A percentile compares a stretch with the other conserved stretches of the same genome.
Evolutionary conservation across 2,797 vertebrate species (phyloP).

Genomic region (Malacoctenus gilli): DNA sequence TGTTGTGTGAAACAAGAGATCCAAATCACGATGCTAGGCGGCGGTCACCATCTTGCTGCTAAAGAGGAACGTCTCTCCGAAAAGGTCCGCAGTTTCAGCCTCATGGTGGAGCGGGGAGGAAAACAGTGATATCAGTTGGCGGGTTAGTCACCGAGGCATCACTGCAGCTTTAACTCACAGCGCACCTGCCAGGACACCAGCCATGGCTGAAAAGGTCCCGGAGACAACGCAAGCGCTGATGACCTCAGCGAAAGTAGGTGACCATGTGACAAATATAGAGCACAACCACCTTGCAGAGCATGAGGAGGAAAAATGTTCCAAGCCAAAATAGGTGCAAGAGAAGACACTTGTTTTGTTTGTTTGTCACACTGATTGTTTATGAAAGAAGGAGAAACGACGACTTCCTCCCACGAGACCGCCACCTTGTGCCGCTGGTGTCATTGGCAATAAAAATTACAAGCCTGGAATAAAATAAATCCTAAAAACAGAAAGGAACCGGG

Average conservation of each 20-base stretch:
- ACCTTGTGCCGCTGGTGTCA: no score
- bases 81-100: not conserved
- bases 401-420: no score
- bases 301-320: no score
- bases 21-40: no score
- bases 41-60: not conserved
- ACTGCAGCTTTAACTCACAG: conserved; percentile 4
- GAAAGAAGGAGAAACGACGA: no score
- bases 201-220: not conserved
- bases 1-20: no score
- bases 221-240: not conserved
- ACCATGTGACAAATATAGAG: not conserved
- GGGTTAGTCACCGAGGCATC: conserved; percentile 15
- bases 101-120: not conserved
- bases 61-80: not conserved
- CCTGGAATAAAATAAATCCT: no score
- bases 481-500: no score
- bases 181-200: conserved; percentile 12
- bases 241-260: not conserved
- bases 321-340: no score
- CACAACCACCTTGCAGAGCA: not conserved
- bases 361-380: no score
- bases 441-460: no score
- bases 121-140: conserved; percentile 2
- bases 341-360: no score